Evolutionary conservation across 2,113 vertebrate genomes (phyloP).

Genomic region (Bambusicola thoracicus): DNA sequence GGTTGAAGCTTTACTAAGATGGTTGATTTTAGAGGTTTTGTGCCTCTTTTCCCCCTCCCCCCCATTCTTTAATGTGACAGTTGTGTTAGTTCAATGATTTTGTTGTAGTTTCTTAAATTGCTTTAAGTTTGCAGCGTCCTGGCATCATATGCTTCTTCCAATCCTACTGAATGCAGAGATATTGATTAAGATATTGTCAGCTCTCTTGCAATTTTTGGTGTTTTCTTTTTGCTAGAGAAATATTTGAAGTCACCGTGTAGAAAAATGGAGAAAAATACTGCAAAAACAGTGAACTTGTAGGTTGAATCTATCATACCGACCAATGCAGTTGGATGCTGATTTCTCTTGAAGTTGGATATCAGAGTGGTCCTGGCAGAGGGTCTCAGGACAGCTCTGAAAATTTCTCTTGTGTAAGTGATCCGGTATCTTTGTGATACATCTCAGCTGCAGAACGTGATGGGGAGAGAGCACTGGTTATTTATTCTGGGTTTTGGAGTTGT

Average conservation of each 20-base stretch:
- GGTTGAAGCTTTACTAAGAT: neutral
- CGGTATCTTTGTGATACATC: neutral
- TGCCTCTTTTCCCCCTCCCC: neutral
- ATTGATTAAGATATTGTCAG: neutral
- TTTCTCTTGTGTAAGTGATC: neutral
- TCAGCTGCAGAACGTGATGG: neutral
- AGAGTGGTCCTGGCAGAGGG: neutral
- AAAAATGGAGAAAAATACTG: neutral
- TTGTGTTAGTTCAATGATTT: neutral
- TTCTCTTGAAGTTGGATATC: neutral
- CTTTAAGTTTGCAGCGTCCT: neutral
- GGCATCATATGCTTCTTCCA: neutral
- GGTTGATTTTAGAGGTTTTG: neutral
- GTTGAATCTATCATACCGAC: neutral
- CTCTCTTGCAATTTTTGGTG: neutral
- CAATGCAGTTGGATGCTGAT: neutral
- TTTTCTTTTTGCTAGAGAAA: neutral
- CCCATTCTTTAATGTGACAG: neutral
- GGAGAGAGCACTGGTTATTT: neutral
- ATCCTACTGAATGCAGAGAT: neutral
- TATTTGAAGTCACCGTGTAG: neutral
- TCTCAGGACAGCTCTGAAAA: neutral
- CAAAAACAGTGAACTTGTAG: neutral
- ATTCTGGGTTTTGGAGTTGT: conserved; percentile 8
- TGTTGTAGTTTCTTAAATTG: neutral